Evolutionary conservation across 2,888 invertebrate genomes (phyloP).

Genomic region (Dryocosmus kuriphilus): DNA sequence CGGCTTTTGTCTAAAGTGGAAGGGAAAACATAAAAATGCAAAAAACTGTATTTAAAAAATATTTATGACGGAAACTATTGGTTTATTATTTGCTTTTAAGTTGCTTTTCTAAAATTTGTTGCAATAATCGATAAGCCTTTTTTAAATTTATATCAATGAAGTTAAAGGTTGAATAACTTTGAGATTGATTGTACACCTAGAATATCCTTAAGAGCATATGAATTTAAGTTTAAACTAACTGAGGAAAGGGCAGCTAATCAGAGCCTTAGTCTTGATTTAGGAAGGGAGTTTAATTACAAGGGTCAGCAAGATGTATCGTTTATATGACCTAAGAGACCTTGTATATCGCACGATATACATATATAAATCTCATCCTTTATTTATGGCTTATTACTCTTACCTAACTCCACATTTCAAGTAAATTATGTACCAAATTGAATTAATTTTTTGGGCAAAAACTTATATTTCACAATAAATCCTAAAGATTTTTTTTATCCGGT

Average conservation of each 20-base stretch:
- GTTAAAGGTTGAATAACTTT: too few relatives aligned
- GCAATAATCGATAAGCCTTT: too few relatives aligned
- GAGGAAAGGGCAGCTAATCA: slow-evolving; percentile 65
- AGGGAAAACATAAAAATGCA: too few relatives aligned
- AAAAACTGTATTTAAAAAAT: too few relatives aligned
- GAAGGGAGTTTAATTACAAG: slow-evolving; percentile 74
- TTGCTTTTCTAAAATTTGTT: too few relatives aligned
- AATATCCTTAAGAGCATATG: too few relatives aligned
- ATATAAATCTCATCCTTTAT: background rate
- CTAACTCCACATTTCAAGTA: background rate
- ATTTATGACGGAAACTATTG: too few relatives aligned
- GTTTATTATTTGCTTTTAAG: too few relatives aligned
- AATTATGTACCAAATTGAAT: background rate
- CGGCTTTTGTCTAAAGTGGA: too few relatives aligned
- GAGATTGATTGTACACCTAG: too few relatives aligned
- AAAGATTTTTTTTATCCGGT: too few relatives aligned
- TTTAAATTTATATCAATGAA: too few relatives aligned
- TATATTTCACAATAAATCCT: background rate
- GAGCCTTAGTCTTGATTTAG: slow-evolving; percentile 73
- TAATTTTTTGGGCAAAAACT: background rate
- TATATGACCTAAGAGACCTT: slow-evolving; percentile 6
- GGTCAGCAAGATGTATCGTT: slow-evolving; percentile 68
- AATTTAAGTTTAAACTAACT: background rate
- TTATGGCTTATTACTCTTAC: background rate
- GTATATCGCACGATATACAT: background rate